phyloP scores from a whole-genome alignment of 2,797 vertebrate genomes.

The Phrynocephalus vlangalii region DNA sequence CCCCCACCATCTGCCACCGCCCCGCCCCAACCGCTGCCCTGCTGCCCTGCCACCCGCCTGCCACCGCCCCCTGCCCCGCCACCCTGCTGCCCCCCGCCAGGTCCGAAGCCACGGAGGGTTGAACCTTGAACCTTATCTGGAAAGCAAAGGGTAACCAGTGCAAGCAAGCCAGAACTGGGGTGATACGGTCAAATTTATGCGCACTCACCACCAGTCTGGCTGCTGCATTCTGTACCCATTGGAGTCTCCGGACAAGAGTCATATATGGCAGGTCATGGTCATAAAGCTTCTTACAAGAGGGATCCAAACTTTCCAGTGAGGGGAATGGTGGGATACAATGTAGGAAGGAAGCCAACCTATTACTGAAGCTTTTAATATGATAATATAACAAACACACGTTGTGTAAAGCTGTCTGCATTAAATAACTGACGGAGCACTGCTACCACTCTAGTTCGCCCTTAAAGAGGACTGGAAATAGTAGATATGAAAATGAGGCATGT shows the following conservation, averaged over 20 bases:
- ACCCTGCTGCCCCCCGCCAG: no score
- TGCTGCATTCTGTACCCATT: no score
- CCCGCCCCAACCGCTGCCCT: no score
- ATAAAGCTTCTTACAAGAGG: slow-evolving; percentile 28
- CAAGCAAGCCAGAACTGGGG: no score
- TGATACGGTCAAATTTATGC: neutral
- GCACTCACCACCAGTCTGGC: no score
- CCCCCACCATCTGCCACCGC: no score
- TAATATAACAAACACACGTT: slow-evolving; percentile 9
- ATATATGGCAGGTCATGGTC: slow-evolving; percentile 30
- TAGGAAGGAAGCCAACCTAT: slow-evolving; percentile 40
- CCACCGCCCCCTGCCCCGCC: no score
- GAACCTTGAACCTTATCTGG: no score
- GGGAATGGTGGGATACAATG: slow-evolving; percentile 32
- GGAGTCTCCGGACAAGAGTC: neutral
- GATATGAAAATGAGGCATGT: no score
- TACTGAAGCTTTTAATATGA: slow-evolving; percentile 23
- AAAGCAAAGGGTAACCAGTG: no score
- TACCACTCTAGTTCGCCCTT: neutral
- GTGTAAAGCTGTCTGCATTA: slow-evolving; percentile 25
- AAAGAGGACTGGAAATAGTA: neutral
- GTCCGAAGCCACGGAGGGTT: no score
- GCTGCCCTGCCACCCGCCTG: no score
- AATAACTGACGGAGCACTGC: slow-evolving; percentile 55
- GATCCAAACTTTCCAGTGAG: slow-evolving; percentile 45